phyloP scores from a whole-genome alignment of 2,113 vertebrate genomes.

The Sinocyclocheilus anophthalmus region DNA sequence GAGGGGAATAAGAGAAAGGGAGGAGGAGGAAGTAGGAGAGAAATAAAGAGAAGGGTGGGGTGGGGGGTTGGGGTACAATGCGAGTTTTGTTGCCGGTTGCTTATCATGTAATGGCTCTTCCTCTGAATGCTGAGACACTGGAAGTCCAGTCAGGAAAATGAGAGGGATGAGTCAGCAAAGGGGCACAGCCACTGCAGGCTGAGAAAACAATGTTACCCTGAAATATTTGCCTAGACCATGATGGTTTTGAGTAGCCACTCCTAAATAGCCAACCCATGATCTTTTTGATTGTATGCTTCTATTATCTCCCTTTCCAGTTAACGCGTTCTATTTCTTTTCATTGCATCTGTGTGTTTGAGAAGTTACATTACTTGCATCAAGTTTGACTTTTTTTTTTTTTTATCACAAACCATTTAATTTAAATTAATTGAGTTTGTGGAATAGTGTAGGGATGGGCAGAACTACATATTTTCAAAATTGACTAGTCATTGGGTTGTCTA shows the following conservation, averaged over 20 bases:
- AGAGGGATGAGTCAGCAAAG: constrained; percentile 39
- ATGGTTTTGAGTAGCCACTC: too few relatives aligned
- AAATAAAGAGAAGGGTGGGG: constrained; percentile 7
- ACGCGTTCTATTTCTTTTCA: too few relatives aligned
- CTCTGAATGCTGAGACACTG: constrained; percentile 57
- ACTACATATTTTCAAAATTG: not conserved
- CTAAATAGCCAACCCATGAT: too few relatives aligned
- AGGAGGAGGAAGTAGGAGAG: constrained; percentile 22
- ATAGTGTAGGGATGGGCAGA: not conserved
- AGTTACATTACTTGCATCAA: too few relatives aligned
- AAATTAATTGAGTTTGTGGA: not conserved
- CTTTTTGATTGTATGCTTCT: not conserved
- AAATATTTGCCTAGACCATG: too few relatives aligned
- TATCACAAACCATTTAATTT: not conserved
- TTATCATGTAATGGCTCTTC: constrained; percentile 58
- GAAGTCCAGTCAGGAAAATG: constrained; percentile 60
- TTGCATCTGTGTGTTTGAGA: too few relatives aligned
- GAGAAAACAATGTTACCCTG: constrained; percentile 29
- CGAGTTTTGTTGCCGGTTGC: constrained; percentile 63
- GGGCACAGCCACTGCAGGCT: constrained; percentile 38
- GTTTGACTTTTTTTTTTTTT: too few relatives aligned
- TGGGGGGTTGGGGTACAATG: constrained; percentile 61
- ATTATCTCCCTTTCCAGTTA: not conserved
- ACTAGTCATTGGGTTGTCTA: not conserved
- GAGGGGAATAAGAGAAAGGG: constrained; percentile 17